These are phyloP conservation scores for Myotis yumanensis DNA, from an alignment of 2,113 vertebrate species.

Conservation along the genomic window DNA sequence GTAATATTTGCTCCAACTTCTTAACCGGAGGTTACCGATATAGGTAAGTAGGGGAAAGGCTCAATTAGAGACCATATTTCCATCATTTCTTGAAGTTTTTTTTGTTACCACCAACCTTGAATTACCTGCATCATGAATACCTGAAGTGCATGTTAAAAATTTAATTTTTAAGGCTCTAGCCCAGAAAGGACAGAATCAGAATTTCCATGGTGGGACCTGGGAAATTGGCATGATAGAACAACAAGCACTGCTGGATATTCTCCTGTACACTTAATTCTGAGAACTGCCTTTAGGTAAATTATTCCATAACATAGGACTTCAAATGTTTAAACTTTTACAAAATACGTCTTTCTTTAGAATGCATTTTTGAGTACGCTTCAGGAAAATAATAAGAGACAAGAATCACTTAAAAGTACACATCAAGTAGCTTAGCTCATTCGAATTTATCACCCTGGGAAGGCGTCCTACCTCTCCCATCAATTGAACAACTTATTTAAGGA, in stretches of 20 bases:
- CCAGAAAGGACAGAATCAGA: not conserved
- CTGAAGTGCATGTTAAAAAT: not conserved
- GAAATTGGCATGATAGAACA: not conserved
- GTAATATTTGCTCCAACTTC: not conserved
- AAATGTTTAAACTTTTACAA: conserved; percentile 29
- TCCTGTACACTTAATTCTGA: not conserved
- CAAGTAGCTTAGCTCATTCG: conserved; percentile 30
- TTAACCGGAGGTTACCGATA: not conserved
- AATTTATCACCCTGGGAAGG: conserved; percentile 63
- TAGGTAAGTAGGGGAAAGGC: not conserved
- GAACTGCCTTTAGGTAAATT: not conserved
- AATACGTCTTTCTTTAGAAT: not conserved
- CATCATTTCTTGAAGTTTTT: not conserved
- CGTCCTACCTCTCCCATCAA: conserved; percentile 63
- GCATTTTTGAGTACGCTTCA: not conserved
- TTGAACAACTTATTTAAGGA: conserved; percentile 75
- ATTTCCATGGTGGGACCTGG: not conserved
- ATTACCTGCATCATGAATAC: not conserved
- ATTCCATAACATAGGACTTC: not conserved
- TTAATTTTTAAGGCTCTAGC: not conserved
- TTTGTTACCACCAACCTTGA: not conserved
- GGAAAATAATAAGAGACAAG: conserved; percentile 50
- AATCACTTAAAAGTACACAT: conserved; percentile 63
- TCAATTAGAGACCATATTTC: not conserved
- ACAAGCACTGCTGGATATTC: not conserved